Conservation (phyloP, 2,113 vertebrate genomes). For the Nothoprocta pentlandii region DNA sequence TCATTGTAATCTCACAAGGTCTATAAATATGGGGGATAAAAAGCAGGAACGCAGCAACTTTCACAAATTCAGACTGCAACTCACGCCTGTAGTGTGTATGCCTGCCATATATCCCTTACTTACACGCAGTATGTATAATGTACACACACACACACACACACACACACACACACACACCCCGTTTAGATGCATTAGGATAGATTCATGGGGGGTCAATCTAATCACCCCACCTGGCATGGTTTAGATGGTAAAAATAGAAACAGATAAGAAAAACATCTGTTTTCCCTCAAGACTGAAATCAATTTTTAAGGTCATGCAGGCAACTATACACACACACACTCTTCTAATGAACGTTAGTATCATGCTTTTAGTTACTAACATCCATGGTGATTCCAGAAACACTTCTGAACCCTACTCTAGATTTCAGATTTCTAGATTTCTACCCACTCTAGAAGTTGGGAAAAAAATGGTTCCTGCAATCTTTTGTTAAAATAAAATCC, state of each 20-base stretch:
- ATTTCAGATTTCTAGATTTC: too few relatives aligned
- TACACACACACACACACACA: background rate
- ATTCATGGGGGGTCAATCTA: background rate
- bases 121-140: accelerated
- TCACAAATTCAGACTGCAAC: background rate
- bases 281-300: background rate
- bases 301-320: background rate
- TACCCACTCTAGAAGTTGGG: background rate
- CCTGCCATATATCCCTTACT: background rate
- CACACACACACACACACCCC: background rate
- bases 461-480: background rate
- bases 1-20: background rate
- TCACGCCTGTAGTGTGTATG: too few relatives aligned
- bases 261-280: background rate
- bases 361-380: background rate
- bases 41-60: background rate
- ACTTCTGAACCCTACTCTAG: background rate
- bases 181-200: background rate
- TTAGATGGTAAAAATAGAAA: background rate
- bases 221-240: background rate
- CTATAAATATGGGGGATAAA: background rate
- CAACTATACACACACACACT: accelerated
- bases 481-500: background rate
- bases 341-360: background rate
- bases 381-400: background rate